Base-by-base conservation (phyloP, 2,113 vertebrate species). In the Otolemur garnettii region DNA sequence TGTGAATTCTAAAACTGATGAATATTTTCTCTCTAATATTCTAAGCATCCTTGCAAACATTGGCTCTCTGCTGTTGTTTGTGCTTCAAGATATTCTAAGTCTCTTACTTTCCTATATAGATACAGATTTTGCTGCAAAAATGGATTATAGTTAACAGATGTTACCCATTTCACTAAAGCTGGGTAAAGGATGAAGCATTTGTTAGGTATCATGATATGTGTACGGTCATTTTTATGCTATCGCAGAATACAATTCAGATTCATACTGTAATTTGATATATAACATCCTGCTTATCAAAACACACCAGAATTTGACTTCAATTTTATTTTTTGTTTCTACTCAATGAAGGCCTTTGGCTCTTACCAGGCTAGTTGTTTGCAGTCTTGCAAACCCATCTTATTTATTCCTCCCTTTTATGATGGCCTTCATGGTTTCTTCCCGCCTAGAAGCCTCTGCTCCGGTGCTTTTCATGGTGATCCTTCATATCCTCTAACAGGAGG, bases 221-320 rank as follows among this genome's bases (percentile, higher is more conserved):
- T 96, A 69, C 88, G 21, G 12, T 71, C 80, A 45, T 72, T 90
- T 91, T 95, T 60, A 64, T 78, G 10, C 17, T 53, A 59, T 74
- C 22, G 45, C 22, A 86, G 87, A 97, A 68, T 87, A 55, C 5
- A 93, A 55, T 88, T 85, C 81, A 91, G 42, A 82, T 57, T 90
- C 64, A 74, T 74, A 2, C 50, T 94, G 7, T 57, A 90, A 88
- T 77, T 75, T 38, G n/a, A 57, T 30, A 24, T 26, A 30, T 68
- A 35, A 83, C 11, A 66, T 26, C 35, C 19, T 62, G 33, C 28
- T 86, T 28, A 94, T 64, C 57, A 83, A 91, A 95, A 78, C 42
- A 82, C 22, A 35, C 30, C 33, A 74, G 60, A 83, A 28, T 30
- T 83, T 96, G 38, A 78, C 26, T 74, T 45, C 5, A n/a, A 21